A percentile compares a stretch with the other conserved stretches of the same genome.
Evolutionary conservation across 2,888 invertebrate species (phyloP).

Genomic region (Epistrophe eligans): DNA sequence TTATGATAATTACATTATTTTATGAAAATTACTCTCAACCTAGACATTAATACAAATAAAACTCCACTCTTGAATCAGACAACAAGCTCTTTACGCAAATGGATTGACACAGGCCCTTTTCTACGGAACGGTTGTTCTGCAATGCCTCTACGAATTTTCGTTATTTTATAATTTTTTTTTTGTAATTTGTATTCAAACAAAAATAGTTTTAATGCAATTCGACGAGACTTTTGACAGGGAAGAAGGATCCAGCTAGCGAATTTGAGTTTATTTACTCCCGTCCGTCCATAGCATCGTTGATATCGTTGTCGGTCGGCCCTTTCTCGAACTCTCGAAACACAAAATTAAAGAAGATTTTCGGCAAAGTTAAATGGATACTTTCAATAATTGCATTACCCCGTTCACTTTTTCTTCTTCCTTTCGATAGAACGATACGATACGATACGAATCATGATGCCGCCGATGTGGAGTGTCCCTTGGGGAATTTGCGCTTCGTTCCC

Average conservation of each 20-base stretch:
- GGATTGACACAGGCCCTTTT: constrained; percentile 67
- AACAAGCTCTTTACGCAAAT: constrained; percentile 70
- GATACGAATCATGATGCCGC: constrained; percentile 6
- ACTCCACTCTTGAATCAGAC: constrained; percentile 58
- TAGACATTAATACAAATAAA: constrained; percentile 68
- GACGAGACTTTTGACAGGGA: constrained; percentile 72
- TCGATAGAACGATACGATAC: not conserved
- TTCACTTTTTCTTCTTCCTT: constrained; percentile 58
- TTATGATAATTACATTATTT: constrained; percentile 65
- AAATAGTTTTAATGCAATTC: constrained; percentile 76
- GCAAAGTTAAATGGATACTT: constrained; percentile 75
- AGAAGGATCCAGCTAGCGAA: constrained; percentile 31
- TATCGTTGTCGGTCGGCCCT: no score
- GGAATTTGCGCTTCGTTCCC: constrained; percentile 47
- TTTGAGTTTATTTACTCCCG: constrained; percentile 64
- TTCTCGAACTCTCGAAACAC: not conserved
- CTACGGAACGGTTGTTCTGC: not conserved
- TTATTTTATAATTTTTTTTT: not conserved
- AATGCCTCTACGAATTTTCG: not conserved
- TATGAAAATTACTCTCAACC: constrained; percentile 69
- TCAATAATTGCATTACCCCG: constrained; percentile 75
- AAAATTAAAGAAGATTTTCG: constrained; percentile 72
- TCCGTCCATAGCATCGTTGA: not conserved
- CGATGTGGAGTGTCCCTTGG: constrained; percentile 61
- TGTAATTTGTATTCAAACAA: constrained; percentile 69